Evolutionary conservation across 2,113 vertebrate genomes (phyloP), one percentile per base, ranked within the genome.

Genomic region (Chinchilla lanigera): DNA sequence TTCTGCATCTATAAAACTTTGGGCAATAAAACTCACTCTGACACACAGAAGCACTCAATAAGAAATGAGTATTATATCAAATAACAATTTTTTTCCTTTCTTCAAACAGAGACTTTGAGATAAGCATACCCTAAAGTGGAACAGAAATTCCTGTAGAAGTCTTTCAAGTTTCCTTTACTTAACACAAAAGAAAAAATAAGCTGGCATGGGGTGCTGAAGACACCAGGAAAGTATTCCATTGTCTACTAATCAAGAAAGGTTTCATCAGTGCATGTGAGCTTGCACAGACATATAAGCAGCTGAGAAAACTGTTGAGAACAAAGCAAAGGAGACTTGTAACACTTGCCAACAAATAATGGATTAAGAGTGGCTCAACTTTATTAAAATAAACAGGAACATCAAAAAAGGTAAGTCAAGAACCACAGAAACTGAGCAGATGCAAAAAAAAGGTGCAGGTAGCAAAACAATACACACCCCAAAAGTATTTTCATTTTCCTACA

Each of bases 131-230:
- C 87, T 86, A 71, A 95, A 91, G 24, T 65, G 54, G 63, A 33
- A 93, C 33, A 85, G 56, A 93, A 80, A 95, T 95, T 75, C 22
- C 54, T 86, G 60, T 69, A 77, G 73, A 47, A 82, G 11, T 92
- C 80, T 89, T 92, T 93, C 60, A 86, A 91, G 65, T 84, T 94
- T 95, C 81, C 78, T 96, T 94, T 30, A 87, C 58, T 93, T 63
- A 89, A 80, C 7, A 93, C n/a, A 65, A 73, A 61, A 90, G 24
- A 94, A 56, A 90, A 97, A 89, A 91, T 8, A 89, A 58, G 38
- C 35, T 89, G 77, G 67, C 75, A 69, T 2, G n/a, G 47, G 19
- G 22, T 81, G 47, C 4, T 61, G 35, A 47, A 94, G 89, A 73
- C 69, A 86, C 58, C 77, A n/a, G 50, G 0, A 5, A 19, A 92